Evolutionary conservation across 2,888 invertebrate genomes (phyloP).

Genomic region (Ferrisia virgata): DNA sequence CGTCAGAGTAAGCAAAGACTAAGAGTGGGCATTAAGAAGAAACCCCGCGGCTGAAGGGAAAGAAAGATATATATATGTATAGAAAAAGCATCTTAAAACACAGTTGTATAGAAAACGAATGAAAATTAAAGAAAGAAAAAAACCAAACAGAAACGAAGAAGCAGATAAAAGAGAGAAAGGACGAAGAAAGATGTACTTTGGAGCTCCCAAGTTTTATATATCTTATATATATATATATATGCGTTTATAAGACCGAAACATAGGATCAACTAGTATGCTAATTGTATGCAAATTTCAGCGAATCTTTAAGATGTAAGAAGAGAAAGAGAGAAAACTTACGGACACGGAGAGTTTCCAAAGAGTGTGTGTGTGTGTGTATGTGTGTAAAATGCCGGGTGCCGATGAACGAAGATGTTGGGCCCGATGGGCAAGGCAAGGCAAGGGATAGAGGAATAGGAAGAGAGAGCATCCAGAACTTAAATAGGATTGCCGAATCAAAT

Average conservation of each 20-base stretch:
- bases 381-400: too few relatives aligned
- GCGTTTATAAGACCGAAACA: constrained; percentile 40
- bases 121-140: neutral
- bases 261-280: constrained; percentile 47
- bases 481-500: constrained; percentile 44
- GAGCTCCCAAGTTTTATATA: too few relatives aligned
- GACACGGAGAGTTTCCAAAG: neutral
- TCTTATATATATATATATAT: too few relatives aligned
- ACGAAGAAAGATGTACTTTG: neutral
- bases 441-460: neutral
- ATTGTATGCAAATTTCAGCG: constrained; percentile 45
- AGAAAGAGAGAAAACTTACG: constrained; percentile 16
- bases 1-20: neutral
- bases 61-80: too few relatives aligned
- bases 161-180: neutral
- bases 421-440: neutral
- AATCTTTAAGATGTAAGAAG: constrained; percentile 37
- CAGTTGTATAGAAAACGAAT: neutral
- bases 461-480: constrained; percentile 6
- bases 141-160: neutral
- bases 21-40: neutral
- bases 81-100: too few relatives aligned
- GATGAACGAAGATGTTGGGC: too few relatives aligned
- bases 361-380: neutral
- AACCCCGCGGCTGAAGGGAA: too few relatives aligned